phyloP scores from a whole-genome alignment of 2,797 vertebrate genomes.

The Helicolenus hilgendorfi region DNA sequence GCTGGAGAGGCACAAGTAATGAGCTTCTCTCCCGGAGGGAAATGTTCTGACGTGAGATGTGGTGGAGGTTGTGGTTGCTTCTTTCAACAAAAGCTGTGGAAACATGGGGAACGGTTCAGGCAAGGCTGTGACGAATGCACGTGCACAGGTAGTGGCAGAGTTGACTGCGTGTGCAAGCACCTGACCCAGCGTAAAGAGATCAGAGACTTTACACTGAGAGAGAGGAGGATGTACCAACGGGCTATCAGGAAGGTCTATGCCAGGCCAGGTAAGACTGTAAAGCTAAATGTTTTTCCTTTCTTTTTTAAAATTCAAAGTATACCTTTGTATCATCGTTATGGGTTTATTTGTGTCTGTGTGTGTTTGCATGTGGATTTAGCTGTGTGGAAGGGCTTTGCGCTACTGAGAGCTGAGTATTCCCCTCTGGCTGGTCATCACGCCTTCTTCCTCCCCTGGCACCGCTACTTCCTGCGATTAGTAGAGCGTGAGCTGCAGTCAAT shows the following conservation, averaged over 20 bases:
- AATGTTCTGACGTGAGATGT: conserved; percentile 52
- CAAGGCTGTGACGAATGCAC: conserved; percentile 60
- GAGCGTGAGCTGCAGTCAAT: conserved; percentile 70
- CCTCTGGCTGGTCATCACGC: conserved; percentile 49
- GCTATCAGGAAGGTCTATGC: conserved; percentile 64
- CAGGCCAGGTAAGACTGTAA: conserved; percentile 53
- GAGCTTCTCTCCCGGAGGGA: conserved; percentile 68
- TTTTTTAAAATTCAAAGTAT: background rate
- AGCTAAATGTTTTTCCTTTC: background rate
- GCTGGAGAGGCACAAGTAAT: conserved; percentile 35
- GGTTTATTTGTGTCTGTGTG: background rate
- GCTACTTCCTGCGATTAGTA: conserved; percentile 70
- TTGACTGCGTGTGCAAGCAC: conserved; percentile 62
- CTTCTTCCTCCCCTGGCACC: conserved; percentile 79
- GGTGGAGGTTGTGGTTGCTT: conserved; percentile 56
- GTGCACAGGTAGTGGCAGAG: conserved; percentile 46
- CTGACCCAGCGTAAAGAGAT: conserved; percentile 75
- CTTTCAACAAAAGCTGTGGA: conserved; percentile 27
- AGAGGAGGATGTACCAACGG: conserved; percentile 65
- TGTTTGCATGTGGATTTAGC: conserved; percentile 40
- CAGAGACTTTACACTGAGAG: conserved; percentile 66
- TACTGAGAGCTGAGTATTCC: conserved; percentile 62
- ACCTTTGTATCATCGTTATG: background rate
- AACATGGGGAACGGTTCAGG: conserved; percentile 46
- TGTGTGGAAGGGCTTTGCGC: conserved; percentile 67